Evolutionary conservation across 2,113 vertebrate genomes (phyloP).

Genomic region (Colistium nudipinnis): DNA sequence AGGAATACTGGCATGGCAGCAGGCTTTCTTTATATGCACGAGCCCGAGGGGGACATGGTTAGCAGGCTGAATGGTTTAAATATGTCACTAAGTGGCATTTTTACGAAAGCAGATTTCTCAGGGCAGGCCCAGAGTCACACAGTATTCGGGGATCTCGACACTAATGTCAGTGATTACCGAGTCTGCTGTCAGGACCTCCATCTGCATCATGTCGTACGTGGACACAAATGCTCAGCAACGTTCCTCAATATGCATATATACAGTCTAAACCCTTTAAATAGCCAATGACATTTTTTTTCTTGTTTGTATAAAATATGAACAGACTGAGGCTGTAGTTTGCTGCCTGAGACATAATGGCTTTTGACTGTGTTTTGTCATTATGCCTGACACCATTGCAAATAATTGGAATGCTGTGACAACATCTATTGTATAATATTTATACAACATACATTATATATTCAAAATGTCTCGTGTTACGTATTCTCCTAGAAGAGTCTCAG

Average conservation of each 20-base stretch:
- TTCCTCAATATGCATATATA: constrained; percentile 5
- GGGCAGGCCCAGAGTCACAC: constrained; percentile 25
- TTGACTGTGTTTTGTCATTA: constrained; percentile 4
- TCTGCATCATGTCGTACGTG: constrained; percentile 46
- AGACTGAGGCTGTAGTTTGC: too few species aligned
- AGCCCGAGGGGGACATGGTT: constrained; percentile 46
- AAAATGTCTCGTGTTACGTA: constrained; percentile 10
- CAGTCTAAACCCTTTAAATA: constrained; percentile 12
- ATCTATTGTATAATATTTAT: too few species aligned
- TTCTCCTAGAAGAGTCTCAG: constrained; percentile 22
- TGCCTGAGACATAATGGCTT: constrained; percentile 16
- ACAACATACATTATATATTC: too few species aligned
- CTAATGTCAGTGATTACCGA: constrained; percentile 46
- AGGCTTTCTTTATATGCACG: constrained; percentile 48
- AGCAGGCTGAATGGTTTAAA: constrained; percentile 59
- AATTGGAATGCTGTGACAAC: constrained; percentile 31
- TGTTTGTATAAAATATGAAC: constrained; percentile 1
- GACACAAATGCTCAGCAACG: background rate
- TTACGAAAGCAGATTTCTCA: constrained; percentile 61
- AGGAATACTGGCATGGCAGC: constrained; percentile 28
- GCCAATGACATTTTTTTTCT: background rate
- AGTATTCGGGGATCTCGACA: constrained; percentile 30
- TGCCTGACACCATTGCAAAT: constrained; percentile 37
- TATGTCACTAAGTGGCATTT: constrained; percentile 61
- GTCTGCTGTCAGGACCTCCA: constrained; percentile 30